Conservation (phyloP, 2,113 vertebrate genomes). For the Rutilus rutilus region DNA sequence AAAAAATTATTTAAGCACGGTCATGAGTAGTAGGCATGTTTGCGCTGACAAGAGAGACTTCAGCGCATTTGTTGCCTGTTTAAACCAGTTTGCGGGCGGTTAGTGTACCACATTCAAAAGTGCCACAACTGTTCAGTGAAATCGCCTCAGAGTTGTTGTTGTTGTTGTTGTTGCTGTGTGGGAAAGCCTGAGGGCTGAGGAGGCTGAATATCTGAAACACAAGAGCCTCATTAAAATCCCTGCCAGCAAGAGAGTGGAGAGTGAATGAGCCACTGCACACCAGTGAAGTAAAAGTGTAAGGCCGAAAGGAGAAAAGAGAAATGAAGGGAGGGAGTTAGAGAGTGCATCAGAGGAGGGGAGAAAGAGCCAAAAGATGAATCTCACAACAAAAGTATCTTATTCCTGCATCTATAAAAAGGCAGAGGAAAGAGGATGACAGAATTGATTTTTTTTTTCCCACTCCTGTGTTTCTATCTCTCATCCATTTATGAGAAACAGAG, state of each 20-base stretch:
- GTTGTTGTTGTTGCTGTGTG: neutral
- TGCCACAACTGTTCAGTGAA: neutral
- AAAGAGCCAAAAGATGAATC: slow-evolving; percentile 41
- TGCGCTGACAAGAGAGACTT: neutral
- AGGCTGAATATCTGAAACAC: slow-evolving; percentile 31
- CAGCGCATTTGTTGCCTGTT: neutral
- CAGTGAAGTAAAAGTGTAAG: slow-evolving; percentile 40
- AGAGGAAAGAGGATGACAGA: slow-evolving; percentile 60
- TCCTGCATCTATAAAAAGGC: slow-evolving; percentile 56
- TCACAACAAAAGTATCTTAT: slow-evolving; percentile 51
- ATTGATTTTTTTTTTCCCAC: slow-evolving; percentile 61
- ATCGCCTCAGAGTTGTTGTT: neutral
- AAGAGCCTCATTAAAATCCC: slow-evolving; percentile 38
- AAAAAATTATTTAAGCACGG: neutral
- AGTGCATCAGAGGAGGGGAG: slow-evolving; percentile 22
- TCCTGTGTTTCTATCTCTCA: slow-evolving; percentile 59
- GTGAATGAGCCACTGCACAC: slow-evolving; percentile 17
- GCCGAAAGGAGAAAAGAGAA: neutral
- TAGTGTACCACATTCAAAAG: neutral
- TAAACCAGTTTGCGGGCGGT: neutral
- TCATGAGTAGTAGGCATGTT: neutral
- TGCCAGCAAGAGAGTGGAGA: neutral
- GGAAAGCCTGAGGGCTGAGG: neutral
- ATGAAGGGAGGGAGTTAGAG: slow-evolving; percentile 49
- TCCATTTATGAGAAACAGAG: slow-evolving; percentile 47